These are phyloP conservation scores for Branchellion lobata DNA, from an alignment of 2,888 invertebrate genomes.

Conservation along the genomic window DNA sequence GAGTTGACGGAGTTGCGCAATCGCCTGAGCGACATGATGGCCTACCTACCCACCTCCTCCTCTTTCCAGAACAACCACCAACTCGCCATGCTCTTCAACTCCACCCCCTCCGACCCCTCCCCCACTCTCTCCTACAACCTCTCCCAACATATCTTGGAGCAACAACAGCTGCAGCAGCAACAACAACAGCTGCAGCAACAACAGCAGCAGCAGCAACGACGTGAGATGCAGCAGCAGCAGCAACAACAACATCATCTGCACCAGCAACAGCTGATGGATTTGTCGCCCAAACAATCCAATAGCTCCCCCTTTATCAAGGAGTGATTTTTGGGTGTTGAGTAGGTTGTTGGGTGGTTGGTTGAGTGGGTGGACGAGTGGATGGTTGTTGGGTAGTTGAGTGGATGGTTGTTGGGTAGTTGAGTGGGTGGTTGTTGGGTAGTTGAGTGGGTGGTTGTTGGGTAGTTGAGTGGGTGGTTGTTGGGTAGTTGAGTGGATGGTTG, in stretches of 20 bases:
- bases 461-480: not conserved
- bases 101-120: constrained; percentile 31
- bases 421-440: not conserved
- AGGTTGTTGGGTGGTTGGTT: not conserved
- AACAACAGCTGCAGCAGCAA: constrained; percentile 7
- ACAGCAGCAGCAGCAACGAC: not conserved
- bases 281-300: not conserved
- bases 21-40: constrained; percentile 87
- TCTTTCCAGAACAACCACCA: constrained; percentile 45
- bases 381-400: not conserved
- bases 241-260: constrained; percentile 7
- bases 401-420: not conserved
- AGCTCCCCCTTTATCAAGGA: not conserved
- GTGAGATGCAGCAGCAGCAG: not conserved
- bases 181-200: constrained; percentile 8
- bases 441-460: not conserved
- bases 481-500: not conserved
- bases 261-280: constrained; percentile 11
- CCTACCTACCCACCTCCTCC: constrained; percentile 77
- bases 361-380: not conserved
- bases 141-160: not conserved
- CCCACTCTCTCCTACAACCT: constrained; percentile 7
- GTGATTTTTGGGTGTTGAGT: not conserved
- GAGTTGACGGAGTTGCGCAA: constrained; percentile 86
- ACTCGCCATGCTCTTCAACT: not conserved